A percentile compares a stretch with the other conserved stretches of the same genome.
Conservation (phyloP, 2,113 vertebrate species). For the Talpa occidentalis region DNA sequence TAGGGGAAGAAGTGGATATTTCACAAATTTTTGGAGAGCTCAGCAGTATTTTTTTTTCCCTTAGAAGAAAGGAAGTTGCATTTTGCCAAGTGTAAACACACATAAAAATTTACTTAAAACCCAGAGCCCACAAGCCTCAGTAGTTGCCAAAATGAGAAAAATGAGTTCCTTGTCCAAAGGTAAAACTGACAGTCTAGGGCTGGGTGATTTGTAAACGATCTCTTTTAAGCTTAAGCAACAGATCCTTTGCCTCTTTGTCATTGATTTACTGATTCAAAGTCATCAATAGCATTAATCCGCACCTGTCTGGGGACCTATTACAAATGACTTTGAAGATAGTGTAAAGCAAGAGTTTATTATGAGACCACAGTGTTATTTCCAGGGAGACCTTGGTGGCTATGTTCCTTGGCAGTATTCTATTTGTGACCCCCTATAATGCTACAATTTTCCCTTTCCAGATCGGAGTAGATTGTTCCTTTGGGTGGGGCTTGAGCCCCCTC, state of each 20-base stretch:
- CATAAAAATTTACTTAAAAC: slow-evolving; percentile 62
- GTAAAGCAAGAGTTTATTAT: slow-evolving; percentile 25
- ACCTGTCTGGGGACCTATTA: slow-evolving; percentile 72
- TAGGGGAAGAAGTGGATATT: slow-evolving; percentile 4
- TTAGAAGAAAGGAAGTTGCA: slow-evolving; percentile 62
- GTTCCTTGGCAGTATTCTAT: background rate
- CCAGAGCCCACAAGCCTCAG: slow-evolving; percentile 33
- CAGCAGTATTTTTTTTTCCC: background rate
- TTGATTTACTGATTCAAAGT: slow-evolving; percentile 70
- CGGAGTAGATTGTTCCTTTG: background rate
- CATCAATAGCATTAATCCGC: slow-evolving; percentile 72
- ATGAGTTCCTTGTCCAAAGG: slow-evolving; percentile 65
- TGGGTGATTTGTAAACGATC: slow-evolving; percentile 43
- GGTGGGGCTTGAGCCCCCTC: slow-evolving; percentile 13
- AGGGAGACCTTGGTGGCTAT: background rate
- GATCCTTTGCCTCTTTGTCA: slow-evolving; percentile 59
- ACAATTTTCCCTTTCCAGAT: background rate
- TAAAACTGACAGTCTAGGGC: slow-evolving; percentile 12
- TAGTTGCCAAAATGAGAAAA: slow-evolving; percentile 54
- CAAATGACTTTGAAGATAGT: slow-evolving; percentile 66
- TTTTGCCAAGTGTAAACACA: slow-evolving; percentile 64
- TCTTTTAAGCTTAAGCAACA: slow-evolving; percentile 53
- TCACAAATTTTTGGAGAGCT: slow-evolving; percentile 49
- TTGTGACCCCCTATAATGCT: background rate
- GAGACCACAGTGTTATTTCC: background rate